phyloP scores from a whole-genome alignment of 2,888 invertebrate genomes.

The Mellilla xanthometata region DNA sequence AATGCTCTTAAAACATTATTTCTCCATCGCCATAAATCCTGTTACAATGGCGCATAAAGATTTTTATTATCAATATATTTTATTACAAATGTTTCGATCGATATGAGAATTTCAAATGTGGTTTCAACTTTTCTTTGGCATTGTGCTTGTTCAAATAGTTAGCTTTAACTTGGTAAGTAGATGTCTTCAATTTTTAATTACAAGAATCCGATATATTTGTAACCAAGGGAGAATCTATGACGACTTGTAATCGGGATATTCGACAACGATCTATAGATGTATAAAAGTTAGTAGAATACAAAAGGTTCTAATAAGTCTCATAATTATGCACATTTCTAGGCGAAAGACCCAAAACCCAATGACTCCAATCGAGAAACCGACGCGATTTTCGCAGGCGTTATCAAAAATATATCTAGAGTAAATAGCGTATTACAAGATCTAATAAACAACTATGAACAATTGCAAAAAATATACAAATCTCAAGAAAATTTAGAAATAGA shows the following conservation, averaged over 20 bases:
- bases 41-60: constrained; percentile 20
- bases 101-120: constrained; percentile 45
- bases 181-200: no score
- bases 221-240: no score
- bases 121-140: constrained; percentile 32
- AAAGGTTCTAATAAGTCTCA: neutral
- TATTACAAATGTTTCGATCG: constrained; percentile 22
- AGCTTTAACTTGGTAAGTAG: constrained; percentile 13
- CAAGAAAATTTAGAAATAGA: constrained; percentile 36
- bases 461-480: constrained; percentile 47
- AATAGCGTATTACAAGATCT: constrained; percentile 55
- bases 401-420: constrained; percentile 59
- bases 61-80: constrained; percentile 20
- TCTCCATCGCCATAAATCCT: constrained; percentile 29
- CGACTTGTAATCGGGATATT: no score
- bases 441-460: constrained; percentile 53
- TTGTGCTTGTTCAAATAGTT: constrained; percentile 32
- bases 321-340: constrained; percentile 3
- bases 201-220: no score
- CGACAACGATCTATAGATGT: no score
- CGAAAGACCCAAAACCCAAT: constrained; percentile 1
- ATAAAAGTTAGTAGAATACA: no score
- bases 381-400: constrained; percentile 43
- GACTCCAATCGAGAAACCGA: constrained; percentile 27
- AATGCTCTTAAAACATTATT: neutral